A percentile compares a stretch with the other conserved stretches of the same genome.
Conservation (phyloP, 2,888 invertebrate genomes). For the Cenopis cana region DNA sequence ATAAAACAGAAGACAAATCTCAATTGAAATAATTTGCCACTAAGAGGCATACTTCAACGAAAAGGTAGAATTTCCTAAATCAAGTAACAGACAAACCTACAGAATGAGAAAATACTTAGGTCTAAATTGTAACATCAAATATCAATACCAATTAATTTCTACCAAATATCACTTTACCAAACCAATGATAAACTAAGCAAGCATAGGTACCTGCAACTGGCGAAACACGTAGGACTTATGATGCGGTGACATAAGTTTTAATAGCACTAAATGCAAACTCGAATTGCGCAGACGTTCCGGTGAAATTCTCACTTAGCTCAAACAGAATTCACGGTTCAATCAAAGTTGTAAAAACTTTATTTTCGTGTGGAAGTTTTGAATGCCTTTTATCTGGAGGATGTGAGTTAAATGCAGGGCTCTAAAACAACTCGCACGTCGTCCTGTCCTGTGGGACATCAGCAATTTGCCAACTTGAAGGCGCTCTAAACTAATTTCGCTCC, state of each 20-base stretch:
- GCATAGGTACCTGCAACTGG: background rate
- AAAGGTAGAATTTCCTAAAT: too few species aligned
- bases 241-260: slow-evolving; percentile 34
- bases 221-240: background rate
- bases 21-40: too few species aligned
- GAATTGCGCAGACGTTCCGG: slow-evolving; percentile 22
- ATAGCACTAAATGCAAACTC: slow-evolving; percentile 42
- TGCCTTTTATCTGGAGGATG: slow-evolving; percentile 56
- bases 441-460: slow-evolving; percentile 55
- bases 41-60: too few species aligned
- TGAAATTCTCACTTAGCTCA: slow-evolving; percentile 37
- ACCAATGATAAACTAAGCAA: background rate
- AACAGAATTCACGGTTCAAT: slow-evolving; percentile 42
- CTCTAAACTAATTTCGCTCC: slow-evolving; percentile 69
- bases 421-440: slow-evolving; percentile 58
- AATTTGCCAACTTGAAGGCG: slow-evolving; percentile 58
- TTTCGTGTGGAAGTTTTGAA: slow-evolving; percentile 53
- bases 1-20: too few species aligned
- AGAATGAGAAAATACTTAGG: too few species aligned
- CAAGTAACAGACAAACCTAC: too few species aligned
- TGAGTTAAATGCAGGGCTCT: slow-evolving; percentile 52
- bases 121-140: background rate
- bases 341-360: slow-evolving; percentile 44
- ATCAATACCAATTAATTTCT: background rate
- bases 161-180: background rate